phyloP scores from a whole-genome alignment of 2,113 vertebrate species.

The Corynorhinus townsendii region DNA sequence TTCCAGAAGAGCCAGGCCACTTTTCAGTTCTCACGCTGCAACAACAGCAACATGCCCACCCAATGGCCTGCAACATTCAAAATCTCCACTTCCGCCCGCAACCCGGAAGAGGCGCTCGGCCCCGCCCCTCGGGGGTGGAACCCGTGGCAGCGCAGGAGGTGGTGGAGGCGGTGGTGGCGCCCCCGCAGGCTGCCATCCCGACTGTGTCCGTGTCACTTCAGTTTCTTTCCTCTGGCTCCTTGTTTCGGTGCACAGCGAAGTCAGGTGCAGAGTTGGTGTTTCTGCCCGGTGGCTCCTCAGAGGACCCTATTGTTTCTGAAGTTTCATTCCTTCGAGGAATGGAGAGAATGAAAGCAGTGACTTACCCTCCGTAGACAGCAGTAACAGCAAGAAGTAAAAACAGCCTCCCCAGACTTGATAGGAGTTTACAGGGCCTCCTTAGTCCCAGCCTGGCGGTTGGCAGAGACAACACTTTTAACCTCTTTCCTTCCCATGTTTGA shows the following conservation, averaged over 20 bases:
- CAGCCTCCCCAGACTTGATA: accelerated
- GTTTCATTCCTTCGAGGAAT: background rate
- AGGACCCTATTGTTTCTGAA: background rate
- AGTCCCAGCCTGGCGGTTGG: background rate
- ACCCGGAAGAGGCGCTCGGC: slow-evolving; percentile 61
- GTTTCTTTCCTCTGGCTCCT: background rate
- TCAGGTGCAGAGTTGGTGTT: accelerated
- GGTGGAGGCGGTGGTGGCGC: too few species aligned
- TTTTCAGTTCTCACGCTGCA: background rate
- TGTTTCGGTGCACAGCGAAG: background rate
- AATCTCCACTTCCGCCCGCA: slow-evolving; percentile 78
- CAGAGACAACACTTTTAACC: background rate
- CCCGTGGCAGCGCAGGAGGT: too few species aligned
- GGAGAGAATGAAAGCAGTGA: background rate
- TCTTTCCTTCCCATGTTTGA: background rate
- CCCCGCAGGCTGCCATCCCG: too few species aligned
- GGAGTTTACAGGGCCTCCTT: background rate
- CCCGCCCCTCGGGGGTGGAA: background rate
- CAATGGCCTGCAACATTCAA: slow-evolving; percentile 76
- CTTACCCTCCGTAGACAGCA: too few species aligned
- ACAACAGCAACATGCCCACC: background rate
- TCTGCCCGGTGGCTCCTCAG: background rate
- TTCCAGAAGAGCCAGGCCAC: background rate
- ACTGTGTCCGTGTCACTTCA: too few species aligned
- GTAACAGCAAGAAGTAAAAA: background rate